Percentiles rank a stretch among this genome's conserved stretches.
Conservation (phyloP, 2,888 invertebrate species). For the Pheosia tremula region DNA sequence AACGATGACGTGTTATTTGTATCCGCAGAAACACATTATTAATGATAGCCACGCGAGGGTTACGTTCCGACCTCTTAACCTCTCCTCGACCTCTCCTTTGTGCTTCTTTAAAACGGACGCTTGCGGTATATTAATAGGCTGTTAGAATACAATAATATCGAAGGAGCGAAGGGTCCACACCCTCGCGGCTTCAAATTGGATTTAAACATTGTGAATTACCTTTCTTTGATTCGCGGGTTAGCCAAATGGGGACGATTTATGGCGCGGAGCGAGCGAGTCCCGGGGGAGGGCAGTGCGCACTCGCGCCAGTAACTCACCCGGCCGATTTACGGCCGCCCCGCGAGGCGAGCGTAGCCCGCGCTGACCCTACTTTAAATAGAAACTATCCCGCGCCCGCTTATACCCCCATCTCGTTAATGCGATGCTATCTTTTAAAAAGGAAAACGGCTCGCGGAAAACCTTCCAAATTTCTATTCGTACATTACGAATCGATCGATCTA, state of each 20-base stretch:
- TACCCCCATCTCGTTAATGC: conserved; percentile 67
- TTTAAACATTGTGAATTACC: conserved; percentile 81
- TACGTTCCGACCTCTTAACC: background rate
- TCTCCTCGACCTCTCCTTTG: conserved; percentile 8
- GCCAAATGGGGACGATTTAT: conserved; percentile 80
- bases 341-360: conserved; percentile 42
- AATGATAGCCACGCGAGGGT: background rate
- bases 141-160: conserved; percentile 51
- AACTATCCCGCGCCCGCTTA: conserved; percentile 57
- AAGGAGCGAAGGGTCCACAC: conserved; percentile 46
- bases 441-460: conserved; percentile 20
- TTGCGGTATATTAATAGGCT: conserved; percentile 52
- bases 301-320: conserved; percentile 42
- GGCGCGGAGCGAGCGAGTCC: conserved; percentile 52
- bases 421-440: conserved; percentile 72
- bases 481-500: conserved; percentile 10
- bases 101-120: conserved; percentile 38
- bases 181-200: conserved; percentile 65
- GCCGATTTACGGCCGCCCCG: conserved; percentile 64
- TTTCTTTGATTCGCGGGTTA: conserved; percentile 80
- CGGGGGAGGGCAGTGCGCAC: conserved; percentile 27
- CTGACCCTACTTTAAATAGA: conserved; percentile 62
- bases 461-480: conserved; percentile 11
- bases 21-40: background rate
- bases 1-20: background rate